Base-by-base conservation (phyloP, 2,113 vertebrate species). In the Stigmatopora nigra region DNA sequence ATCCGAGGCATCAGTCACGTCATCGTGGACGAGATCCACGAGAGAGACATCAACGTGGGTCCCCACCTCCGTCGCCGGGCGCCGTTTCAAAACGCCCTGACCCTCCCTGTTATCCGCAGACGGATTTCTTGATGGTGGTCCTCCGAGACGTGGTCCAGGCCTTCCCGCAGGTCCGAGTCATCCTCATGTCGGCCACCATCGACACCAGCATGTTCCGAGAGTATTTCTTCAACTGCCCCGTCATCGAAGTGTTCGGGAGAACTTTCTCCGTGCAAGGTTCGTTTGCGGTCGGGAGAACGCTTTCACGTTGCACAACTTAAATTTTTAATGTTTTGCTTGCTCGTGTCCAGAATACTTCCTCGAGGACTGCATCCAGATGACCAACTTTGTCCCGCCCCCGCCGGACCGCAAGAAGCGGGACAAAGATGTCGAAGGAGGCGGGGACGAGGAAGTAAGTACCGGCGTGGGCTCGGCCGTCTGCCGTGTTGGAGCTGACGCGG, bases 131-230 rank as follows among this genome's bases (percentile, higher is more conserved):
- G 47, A 85, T 99, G 91, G 97, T 99, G 49, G 97, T 99, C 57
- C 89, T 99, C 68, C 90, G 95, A 62, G 97, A 98, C 25, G 97
- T 99, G 15, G 78, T 99, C 77, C 91, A 94, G 78, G 76, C 92
- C 1, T 98, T 92, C 70, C 97, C 97, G 7, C 91, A 99, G 3
- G 89, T 96, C 57, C 91, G 94, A 0, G 56, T 99, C 77, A 83
- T 99, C 72, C 95, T 99, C 45, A 99, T 99, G 97, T 99, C 97
- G 14, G 97, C 97, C 79, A 99, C 97, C 75, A 99, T 99, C 0
- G 96, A 99, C 71, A 99, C 97, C 66, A 91, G 78, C 77, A 99
- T 98, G 97, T 99, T 99, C 83, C 92, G 88, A 79, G 94, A 98
- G 65, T 99, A 99, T 79, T 98, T 92, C 86, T 97, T 97, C 85